These are phyloP conservation scores for Neotoxoptera formosana DNA, from an alignment of 1,140 invertebrate genomes.

Conservation along the genomic window DNA sequence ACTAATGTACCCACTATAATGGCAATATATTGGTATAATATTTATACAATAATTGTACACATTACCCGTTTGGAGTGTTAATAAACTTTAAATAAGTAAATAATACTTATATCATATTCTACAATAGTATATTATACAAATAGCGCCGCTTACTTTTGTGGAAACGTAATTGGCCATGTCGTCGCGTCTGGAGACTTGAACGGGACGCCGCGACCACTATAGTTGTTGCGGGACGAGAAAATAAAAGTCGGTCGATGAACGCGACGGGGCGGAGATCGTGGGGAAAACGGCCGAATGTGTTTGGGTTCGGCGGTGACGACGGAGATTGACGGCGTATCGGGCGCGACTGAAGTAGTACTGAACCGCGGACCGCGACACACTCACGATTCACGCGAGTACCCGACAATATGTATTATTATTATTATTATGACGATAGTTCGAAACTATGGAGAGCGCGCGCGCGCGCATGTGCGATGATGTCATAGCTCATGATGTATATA, in stretches of 20 bases:
- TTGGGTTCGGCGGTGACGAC: background rate
- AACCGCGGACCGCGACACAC: background rate
- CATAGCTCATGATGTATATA: background rate
- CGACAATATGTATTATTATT: background rate
- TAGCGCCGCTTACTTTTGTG: background rate
- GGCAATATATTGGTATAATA: background rate
- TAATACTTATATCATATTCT: background rate
- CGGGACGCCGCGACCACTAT: background rate
- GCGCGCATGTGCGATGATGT: conserved; percentile 3
- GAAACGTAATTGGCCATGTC: background rate
- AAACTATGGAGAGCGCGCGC: background rate
- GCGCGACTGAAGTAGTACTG: too few species aligned
- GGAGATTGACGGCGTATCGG: background rate
- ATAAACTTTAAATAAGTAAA: too few species aligned
- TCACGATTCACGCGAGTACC: background rate
- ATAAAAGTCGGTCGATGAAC: background rate
- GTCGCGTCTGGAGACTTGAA: background rate
- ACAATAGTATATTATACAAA: background rate
- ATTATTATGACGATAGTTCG: background rate
- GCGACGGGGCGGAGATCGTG: background rate
- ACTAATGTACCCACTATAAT: too few species aligned
- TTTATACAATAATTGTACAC: too few species aligned
- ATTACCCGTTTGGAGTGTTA: too few species aligned
- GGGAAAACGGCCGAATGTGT: background rate
- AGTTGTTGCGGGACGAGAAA: background rate